A percentile compares a stretch with the other conserved stretches of the same genome.
phyloP scores from a whole-genome alignment of 2,113 vertebrate genomes.

The Oncorhynchus mykiss region DNA sequence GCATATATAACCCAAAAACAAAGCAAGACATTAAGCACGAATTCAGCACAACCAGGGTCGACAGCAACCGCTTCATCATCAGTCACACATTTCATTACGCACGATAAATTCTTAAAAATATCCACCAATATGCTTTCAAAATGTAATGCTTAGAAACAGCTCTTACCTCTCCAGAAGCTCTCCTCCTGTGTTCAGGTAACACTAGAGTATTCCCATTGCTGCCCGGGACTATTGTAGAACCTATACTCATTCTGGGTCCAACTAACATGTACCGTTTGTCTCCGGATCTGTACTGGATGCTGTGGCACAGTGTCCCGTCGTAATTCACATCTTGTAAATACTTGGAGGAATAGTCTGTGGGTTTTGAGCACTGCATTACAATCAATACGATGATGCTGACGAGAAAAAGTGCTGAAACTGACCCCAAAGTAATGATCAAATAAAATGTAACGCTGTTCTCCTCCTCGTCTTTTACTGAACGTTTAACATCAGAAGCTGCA shows the following conservation, averaged over 20 bases:
- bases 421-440: conserved; percentile 48
- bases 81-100: no score
- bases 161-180: conserved; percentile 51
- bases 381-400: conserved; percentile 50
- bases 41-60: no score
- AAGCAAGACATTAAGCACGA: not conserved
- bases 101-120: no score
- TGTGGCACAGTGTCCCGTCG: conserved; percentile 52
- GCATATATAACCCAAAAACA: not conserved
- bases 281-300: conserved; percentile 69
- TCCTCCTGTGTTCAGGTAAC: conserved; percentile 57
- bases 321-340: conserved; percentile 57
- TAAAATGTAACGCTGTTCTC: conserved; percentile 42
- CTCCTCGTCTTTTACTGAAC: conserved; percentile 19
- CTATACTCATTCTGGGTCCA: conserved; percentile 69
- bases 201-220: conserved; percentile 66
- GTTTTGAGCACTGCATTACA: conserved; percentile 47
- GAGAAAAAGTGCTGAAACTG: conserved; percentile 49
- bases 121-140: conserved; percentile 37
- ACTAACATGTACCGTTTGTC: conserved; percentile 73
- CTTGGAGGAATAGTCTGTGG: conserved; percentile 33
- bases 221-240: conserved; percentile 65
- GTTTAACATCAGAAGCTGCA: conserved; percentile 33
- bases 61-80: no score
- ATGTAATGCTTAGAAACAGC: not conserved